Conservation (phyloP, 2,888 invertebrate genomes). For the Diabrotica balteata region DNA sequence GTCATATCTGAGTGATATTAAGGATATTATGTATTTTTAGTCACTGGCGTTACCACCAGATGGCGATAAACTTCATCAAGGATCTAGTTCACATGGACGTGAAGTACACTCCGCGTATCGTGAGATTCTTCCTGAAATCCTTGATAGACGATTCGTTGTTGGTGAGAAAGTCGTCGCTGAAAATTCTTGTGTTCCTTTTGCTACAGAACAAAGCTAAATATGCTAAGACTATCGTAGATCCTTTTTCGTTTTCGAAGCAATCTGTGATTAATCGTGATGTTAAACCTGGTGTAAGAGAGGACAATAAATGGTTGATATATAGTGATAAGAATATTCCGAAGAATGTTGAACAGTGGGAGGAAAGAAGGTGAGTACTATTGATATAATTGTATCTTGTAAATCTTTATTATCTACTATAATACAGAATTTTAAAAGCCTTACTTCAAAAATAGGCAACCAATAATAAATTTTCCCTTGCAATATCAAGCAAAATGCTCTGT, state of each 20-base stretch:
- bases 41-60: constrained; percentile 83
- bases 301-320: constrained; percentile 80
- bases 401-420: too few relatives aligned
- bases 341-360: constrained; percentile 77
- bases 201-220: constrained; percentile 76
- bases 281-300: constrained; percentile 68
- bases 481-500: too few relatives aligned
- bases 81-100: constrained; percentile 76
- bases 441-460: too few relatives aligned
- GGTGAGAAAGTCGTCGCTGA: constrained; percentile 76
- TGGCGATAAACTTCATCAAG: constrained; percentile 77
- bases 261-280: constrained; percentile 30
- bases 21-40: constrained; percentile 56
- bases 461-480: too few relatives aligned
- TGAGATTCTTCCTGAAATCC: constrained; percentile 70
- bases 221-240: constrained; percentile 67
- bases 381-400: too few relatives aligned
- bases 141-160: constrained; percentile 80
- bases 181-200: constrained; percentile 69
- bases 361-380: constrained; percentile 54
- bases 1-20: neutral
- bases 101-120: constrained; percentile 68
- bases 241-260: constrained; percentile 53
- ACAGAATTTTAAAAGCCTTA: too few relatives aligned
- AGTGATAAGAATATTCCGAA: constrained; percentile 67